Evolutionary conservation across 2,113 vertebrate species (phyloP).

Genomic region (Oenanthe oenanthe): DNA sequence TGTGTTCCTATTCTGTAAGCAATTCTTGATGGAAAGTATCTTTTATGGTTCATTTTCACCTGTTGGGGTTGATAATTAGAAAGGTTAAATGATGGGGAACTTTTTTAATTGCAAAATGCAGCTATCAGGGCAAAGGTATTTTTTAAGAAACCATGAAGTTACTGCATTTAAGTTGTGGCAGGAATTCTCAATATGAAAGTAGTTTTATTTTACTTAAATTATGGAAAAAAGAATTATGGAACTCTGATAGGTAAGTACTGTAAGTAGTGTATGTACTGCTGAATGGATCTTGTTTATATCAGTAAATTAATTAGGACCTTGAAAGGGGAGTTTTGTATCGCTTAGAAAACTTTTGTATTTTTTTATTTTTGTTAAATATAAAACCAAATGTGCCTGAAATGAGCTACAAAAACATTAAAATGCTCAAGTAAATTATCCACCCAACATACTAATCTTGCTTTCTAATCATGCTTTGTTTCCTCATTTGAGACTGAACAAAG

Average conservation of each 20-base stretch:
- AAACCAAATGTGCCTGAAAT: background rate
- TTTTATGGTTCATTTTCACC: background rate
- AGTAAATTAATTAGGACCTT: background rate
- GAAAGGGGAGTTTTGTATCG: accelerated
- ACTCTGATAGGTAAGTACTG: background rate
- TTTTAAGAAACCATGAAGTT: background rate
- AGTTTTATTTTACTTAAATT: background rate
- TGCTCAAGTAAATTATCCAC: background rate
- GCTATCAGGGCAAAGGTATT: background rate
- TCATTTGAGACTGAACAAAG: background rate
- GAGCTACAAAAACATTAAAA: background rate
- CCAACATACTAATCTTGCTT: background rate
- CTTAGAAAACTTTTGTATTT: background rate
- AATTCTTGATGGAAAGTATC: background rate
- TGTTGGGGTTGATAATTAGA: background rate
- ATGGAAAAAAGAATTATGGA: background rate
- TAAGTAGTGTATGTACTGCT: background rate
- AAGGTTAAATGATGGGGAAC: background rate
- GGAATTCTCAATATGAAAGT: background rate
- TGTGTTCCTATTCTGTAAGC: background rate
- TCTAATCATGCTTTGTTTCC: background rate
- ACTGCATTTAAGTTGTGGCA: background rate
- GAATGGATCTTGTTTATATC: background rate
- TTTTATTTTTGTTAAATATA: background rate
- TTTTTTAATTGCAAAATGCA: background rate